Percentiles rank a stretch among this genome's conserved stretches.
Evolutionary conservation across 2,113 vertebrate species (phyloP).

Genomic region (Gobiocypris rarus): DNA sequence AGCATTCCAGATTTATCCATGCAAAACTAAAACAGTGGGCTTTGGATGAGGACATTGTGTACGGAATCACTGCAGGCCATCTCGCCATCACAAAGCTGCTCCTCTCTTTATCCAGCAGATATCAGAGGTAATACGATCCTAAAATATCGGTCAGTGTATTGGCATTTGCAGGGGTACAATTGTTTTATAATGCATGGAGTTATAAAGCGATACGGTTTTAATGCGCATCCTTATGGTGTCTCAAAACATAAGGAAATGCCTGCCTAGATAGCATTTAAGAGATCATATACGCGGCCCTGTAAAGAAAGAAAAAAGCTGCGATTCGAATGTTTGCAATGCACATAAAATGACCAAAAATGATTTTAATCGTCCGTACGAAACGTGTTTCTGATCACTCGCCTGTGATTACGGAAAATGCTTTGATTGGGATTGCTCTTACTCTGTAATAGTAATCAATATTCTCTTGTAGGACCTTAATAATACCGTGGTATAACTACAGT

Average conservation of each 20-base stretch:
- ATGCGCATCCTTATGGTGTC: background rate
- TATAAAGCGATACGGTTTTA: background rate
- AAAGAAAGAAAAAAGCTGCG: background rate
- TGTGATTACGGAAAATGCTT: background rate
- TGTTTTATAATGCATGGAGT: background rate
- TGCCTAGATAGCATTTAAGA: background rate
- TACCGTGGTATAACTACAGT: background rate
- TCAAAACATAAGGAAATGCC: background rate
- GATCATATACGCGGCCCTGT: background rate
- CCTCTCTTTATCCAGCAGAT: constrained; percentile 62
- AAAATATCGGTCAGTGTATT: background rate
- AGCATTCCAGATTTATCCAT: constrained; percentile 27
- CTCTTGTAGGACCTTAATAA: background rate
- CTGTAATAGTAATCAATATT: no score
- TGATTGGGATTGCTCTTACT: background rate
- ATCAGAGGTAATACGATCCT: constrained; percentile 64
- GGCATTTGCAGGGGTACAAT: background rate
- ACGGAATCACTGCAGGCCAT: constrained; percentile 74
- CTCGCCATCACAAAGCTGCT: constrained; percentile 68
- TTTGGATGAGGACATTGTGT: constrained; percentile 76
- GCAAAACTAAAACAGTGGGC: constrained; percentile 55
- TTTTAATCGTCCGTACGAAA: background rate
- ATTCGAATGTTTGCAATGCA: background rate
- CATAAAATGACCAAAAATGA: background rate
- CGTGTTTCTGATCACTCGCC: background rate